Evolutionary conservation across 2,113 vertebrate genomes (phyloP).

Genomic region (Martes martes): DNA sequence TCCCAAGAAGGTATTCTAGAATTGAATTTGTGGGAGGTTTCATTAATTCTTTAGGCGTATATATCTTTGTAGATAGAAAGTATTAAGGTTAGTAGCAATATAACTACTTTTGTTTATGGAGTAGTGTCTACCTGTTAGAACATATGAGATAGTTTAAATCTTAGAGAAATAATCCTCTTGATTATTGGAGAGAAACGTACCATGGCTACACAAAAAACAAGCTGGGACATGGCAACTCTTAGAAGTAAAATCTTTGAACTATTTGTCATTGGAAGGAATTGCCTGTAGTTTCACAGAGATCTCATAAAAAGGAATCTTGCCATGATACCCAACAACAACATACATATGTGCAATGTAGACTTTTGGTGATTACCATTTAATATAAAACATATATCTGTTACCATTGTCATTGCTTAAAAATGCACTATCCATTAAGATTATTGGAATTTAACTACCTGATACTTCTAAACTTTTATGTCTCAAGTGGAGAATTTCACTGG

Average conservation of each 20-base stretch:
- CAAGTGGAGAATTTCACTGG: neutral
- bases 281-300: neutral
- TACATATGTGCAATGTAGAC: neutral
- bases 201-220: neutral
- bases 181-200: neutral
- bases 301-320: neutral
- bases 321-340: neutral
- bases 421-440: neutral
- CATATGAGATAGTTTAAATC: neutral
- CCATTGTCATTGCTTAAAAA: neutral
- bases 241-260: constrained; percentile 22
- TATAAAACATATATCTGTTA: neutral
- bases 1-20: neutral
- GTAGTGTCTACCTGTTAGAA: neutral
- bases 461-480: constrained; percentile 9
- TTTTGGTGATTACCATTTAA: neutral
- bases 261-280: neutral
- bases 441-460: neutral
- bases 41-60: neutral
- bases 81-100: neutral
- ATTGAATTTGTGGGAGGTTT: neutral
- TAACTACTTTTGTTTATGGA: neutral
- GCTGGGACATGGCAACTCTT: neutral
- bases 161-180: neutral
- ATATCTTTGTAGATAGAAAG: neutral